phyloP scores from a whole-genome alignment of 2,888 invertebrate genomes.

The Criorhina ranunculi region DNA sequence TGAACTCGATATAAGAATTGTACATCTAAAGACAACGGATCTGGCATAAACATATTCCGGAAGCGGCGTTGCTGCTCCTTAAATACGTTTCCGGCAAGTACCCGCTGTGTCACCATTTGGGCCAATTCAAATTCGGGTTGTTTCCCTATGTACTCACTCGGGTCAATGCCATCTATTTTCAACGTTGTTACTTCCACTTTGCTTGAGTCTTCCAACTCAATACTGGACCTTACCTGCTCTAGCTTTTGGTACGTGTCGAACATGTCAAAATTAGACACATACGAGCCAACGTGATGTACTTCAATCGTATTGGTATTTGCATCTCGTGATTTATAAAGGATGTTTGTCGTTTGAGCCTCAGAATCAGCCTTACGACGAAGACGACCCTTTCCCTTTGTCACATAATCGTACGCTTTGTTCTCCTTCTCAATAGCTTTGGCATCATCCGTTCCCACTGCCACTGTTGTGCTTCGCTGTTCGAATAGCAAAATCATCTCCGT shows the following conservation, averaged over 20 bases:
- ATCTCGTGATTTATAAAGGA: conserved; percentile 87
- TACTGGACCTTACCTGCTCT: conserved; percentile 79
- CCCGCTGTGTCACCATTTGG: conserved; percentile 88
- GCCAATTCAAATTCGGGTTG: conserved; percentile 86
- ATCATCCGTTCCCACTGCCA: conserved; percentile 86
- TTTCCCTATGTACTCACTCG: conserved; percentile 79
- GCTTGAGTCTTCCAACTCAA: conserved; percentile 84
- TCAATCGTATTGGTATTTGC: conserved; percentile 86
- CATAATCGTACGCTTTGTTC: conserved; percentile 88
- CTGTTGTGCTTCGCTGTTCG: conserved; percentile 88
- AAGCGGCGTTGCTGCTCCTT: conserved; percentile 89
- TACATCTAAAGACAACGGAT: conserved; percentile 88
- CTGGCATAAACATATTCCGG: conserved; percentile 87
- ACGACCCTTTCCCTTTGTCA: conserved; percentile 88
- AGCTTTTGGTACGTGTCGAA: conserved; percentile 88
- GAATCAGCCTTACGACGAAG: conserved; percentile 88
- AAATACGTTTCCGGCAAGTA: conserved; percentile 89
- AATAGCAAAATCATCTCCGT: conserved; percentile 88
- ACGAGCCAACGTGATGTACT: conserved; percentile 86
- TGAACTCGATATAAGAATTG: conserved; percentile 88
- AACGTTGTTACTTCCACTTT: conserved; percentile 84
- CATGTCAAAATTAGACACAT: conserved; percentile 92
- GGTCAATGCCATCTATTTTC: conserved; percentile 80
- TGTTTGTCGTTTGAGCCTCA: conserved; percentile 89
- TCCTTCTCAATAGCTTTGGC: conserved; percentile 86